Percentiles rank a stretch among this genome's conserved stretches.
phyloP scores from a whole-genome alignment of 1,140 invertebrate genomes.

The Bombus sylvicola region DNA sequence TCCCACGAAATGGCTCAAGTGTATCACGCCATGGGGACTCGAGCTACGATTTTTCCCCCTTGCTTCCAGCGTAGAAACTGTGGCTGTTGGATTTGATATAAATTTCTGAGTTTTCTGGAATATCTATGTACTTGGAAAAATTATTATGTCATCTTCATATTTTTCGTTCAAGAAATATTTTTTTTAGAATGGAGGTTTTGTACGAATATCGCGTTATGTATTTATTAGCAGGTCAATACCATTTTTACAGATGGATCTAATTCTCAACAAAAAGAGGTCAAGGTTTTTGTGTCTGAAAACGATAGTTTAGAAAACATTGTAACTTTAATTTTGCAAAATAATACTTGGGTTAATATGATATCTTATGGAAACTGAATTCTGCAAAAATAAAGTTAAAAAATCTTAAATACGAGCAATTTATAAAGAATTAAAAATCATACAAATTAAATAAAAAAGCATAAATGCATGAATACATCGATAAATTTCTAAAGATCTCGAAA shows the following conservation, averaged over 20 bases:
- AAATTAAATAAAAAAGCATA: too few species aligned
- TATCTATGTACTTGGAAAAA: not conserved
- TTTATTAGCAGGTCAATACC: too few species aligned
- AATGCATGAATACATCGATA: not conserved
- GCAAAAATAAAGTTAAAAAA: too few species aligned
- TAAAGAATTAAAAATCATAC: too few species aligned
- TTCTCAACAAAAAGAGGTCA: too few species aligned
- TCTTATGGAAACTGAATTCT: too few species aligned
- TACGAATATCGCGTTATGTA: not conserved
- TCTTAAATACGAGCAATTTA: too few species aligned
- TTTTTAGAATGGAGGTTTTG: not conserved
- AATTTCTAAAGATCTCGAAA: not conserved
- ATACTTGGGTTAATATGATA: too few species aligned
- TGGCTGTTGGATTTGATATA: not conserved
- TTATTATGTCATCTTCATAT: not conserved
- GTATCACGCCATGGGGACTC: conserved; percentile 51
- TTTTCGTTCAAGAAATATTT: not conserved
- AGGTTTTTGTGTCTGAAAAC: too few species aligned
- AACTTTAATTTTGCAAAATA: too few species aligned
- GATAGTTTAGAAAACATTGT: too few species aligned
- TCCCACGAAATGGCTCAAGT: conserved; percentile 58
- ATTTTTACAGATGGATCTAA: too few species aligned
- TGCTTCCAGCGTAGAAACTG: not conserved
- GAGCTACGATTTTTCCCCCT: conserved; percentile 7
- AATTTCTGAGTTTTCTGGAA: not conserved